Evolutionary conservation across 2,113 vertebrate species (phyloP).

Genomic region (Dermatemys mawii): DNA sequence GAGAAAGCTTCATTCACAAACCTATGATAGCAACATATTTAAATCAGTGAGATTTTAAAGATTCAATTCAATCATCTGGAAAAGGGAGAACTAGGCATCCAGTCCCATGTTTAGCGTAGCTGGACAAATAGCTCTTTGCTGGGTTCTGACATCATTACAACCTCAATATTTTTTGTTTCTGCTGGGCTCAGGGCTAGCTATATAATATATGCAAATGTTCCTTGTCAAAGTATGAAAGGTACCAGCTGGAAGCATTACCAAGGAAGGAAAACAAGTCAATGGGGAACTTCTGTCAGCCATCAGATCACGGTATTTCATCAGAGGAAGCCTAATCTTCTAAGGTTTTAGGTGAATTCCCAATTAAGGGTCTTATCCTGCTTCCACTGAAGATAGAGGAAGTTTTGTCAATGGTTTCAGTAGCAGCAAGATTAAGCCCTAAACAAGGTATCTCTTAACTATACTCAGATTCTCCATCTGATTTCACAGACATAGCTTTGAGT

Average conservation of each 20-base stretch:
- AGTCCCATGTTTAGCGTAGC: neutral
- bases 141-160: neutral
- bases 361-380: neutral
- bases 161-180: neutral
- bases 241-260: neutral
- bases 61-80: neutral
- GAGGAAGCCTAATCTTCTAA: neutral
- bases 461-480: neutral
- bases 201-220: neutral
- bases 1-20: constrained; percentile 1
- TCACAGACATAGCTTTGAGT: neutral
- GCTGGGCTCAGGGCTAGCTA: neutral
- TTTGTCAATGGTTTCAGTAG: neutral
- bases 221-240: neutral
- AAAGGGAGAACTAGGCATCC: neutral
- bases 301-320: neutral
- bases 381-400: neutral
- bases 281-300: neutral
- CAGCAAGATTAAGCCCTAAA: neutral
- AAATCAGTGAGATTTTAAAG: neutral
- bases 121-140: neutral
- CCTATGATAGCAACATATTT: neutral
- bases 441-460: constrained; percentile 4
- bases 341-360: neutral
- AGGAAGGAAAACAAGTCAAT: neutral